Percentiles rank a stretch among this genome's conserved stretches.
Conservation (phyloP, 2,888 invertebrate genomes). For the Danaus chrysippus region DNA sequence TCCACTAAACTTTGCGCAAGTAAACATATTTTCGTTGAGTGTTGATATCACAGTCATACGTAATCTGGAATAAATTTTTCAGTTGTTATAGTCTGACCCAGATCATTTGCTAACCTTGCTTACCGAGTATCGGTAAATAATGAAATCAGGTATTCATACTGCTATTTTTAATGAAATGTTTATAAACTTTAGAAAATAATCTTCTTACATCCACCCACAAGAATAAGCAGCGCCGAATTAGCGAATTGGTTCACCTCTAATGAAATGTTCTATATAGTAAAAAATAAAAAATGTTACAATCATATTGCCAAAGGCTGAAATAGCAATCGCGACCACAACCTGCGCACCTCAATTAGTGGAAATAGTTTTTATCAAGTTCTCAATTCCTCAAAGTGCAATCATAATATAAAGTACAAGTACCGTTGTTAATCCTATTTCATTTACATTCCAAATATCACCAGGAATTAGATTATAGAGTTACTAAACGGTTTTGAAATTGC, state of each 20-base stretch:
- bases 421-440: conserved; percentile 26
- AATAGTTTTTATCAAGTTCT: conserved; percentile 18
- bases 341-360: conserved; percentile 19
- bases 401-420: conserved; percentile 18
- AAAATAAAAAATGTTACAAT: conserved; percentile 18
- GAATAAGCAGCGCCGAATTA: conserved; percentile 16
- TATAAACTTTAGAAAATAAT: conserved; percentile 25
- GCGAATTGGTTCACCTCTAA: conserved; percentile 7
- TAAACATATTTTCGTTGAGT: no score
- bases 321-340: conserved; percentile 19
- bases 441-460: conserved; percentile 26
- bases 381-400: conserved; percentile 8
- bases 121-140: conserved; percentile 28
- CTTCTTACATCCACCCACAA: conserved; percentile 28
- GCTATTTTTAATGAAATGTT: conserved; percentile 24
- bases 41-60: no score
- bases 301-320: conserved; percentile 22
- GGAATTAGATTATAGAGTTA: conserved; percentile 16
- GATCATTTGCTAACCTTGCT: conserved; percentile 27
- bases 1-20: no score
- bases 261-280: background rate
- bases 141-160: conserved; percentile 23
- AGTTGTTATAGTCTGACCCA: conserved; percentile 31
- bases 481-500: conserved; percentile 17
- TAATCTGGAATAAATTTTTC: background rate